Evolutionary conservation across 2,113 vertebrate species (phyloP), one percentile per base, ranked within the genome.

Genomic region (Onychostruthus taczanowskii): DNA sequence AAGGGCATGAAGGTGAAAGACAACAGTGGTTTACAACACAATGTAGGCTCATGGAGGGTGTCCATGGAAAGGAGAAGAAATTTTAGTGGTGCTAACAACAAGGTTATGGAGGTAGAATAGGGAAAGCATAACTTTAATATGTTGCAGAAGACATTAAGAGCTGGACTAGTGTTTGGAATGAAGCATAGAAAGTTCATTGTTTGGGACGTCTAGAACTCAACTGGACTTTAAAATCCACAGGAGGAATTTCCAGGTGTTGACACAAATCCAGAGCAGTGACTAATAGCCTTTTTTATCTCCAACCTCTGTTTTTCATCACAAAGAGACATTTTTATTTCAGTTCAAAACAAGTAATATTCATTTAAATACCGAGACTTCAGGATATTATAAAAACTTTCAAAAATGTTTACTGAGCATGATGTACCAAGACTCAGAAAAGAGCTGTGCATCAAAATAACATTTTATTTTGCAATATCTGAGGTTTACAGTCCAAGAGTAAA

Each of bases 31-130:
- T 93, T 77, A 8, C 55, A 49, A 4, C 15, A 76, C 27, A 28
- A 1, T 1, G 1, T 31, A 43, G 20, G 26, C 47, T 9, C 10
- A 4, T 35, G 31, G 73, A 56, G 15, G 22, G 24, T 31, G n/a
- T 53, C 52, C 16, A 11, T 37, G 52, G 27, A 70, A 80, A 79
- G 16, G 31, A n/a, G 13, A 35, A 64, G 14, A 22, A 72, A 20
- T 39, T 74, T 49, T 44, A 49, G n/a, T 63, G 23, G 12, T 63
- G 12, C 7, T 75, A 47, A 43, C 31, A 70, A 15, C 41, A 50
- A 63, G 35, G 21, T 47, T 18, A 12, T 73, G 58, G 50, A 87
- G 28, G 31, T 78, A 68, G 62, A 82, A 59, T 13, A 77, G 16
- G 11, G 46, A 70, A 93, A 81, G 23, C 14, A 2, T 50, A 77